Evolutionary conservation across 1,140 invertebrate genomes (phyloP).

Genomic region (Drosophila grimshawi): DNA sequence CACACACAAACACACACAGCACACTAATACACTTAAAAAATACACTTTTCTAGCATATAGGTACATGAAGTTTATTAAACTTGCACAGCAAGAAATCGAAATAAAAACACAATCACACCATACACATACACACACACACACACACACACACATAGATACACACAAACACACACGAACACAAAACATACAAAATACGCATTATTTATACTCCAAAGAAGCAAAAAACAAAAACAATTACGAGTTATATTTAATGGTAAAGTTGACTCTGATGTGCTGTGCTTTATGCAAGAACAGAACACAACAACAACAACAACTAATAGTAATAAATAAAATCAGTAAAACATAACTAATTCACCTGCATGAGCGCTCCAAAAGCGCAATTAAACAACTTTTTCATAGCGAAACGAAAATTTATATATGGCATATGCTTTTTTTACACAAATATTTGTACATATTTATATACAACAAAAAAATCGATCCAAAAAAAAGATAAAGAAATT

Average conservation of each 20-base stretch:
- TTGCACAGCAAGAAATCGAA: conserved; percentile 70
- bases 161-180: conserved; percentile 12
- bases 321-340: conserved; percentile 38
- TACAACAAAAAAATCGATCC: conserved; percentile 30
- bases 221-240: conserved; percentile 67
- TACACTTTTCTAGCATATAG: conserved; percentile 57
- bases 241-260: conserved; percentile 71
- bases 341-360: conserved; percentile 46
- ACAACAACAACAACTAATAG: conserved; percentile 47
- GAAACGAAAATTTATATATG: conserved; percentile 49
- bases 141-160: conserved; percentile 5
- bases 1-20: conserved; percentile 45
- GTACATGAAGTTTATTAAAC: conserved; percentile 57
- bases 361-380: conserved; percentile 44
- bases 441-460: conserved; percentile 78
- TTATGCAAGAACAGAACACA: conserved; percentile 49
- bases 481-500: conserved; percentile 31
- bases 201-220: conserved; percentile 82
- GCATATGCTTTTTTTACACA: conserved; percentile 72
- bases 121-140: conserved; percentile 11
- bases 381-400: conserved; percentile 32
- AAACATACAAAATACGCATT: conserved; percentile 58
- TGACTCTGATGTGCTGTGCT: conserved; percentile 71
- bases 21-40: conserved; percentile 26
- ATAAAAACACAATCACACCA: conserved; percentile 42